Evolutionary conservation across 2,888 invertebrate species (phyloP), one percentile per base, ranked within the genome.

Genomic region (Agrotis puta): DNA sequence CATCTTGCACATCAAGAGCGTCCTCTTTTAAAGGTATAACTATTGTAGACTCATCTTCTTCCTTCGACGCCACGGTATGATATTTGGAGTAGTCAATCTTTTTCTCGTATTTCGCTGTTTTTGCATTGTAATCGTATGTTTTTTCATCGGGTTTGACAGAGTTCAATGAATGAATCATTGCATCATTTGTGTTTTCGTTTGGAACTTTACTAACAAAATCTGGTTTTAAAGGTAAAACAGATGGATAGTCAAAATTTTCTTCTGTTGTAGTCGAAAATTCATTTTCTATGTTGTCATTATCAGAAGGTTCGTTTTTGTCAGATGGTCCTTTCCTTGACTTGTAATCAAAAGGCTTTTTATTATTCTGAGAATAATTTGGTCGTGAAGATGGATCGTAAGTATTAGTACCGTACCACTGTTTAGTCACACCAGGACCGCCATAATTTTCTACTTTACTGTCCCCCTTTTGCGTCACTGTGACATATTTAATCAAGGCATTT

Each of bases 401-500:
- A 47, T 79, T 79, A 5, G 81, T 75, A 7, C 81, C 77, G 57
- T 86, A 82, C 89, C 89, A 92, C 65, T 87, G 84, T 64, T 91
- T 91, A 0, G 85, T 77, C 3, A 76, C 71, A 39, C 85, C 87
- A 62, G 83, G 74, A 16, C 83, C 88, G 20, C 88, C 88, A 70
- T 88, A 89, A 57, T 83, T 87, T 67, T 84, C 81, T 39, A 86
- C 75, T 77, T 89, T 89, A 61, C 61, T 79, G 6, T 82, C 86
- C 13, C 81, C 88, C 84, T 96, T 96, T 69, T 94, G 94, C 2
- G 90, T 91, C 2, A 96, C 85, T 11, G 83, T 77, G 45, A 94
- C 80, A 70, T 94, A 93, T 86, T 94, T 95, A 0, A 94, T 77
- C 54, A 94, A 83, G 20, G 92, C 88, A 81, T 96, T 96, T 3